Evolutionary conservation across 2,113 vertebrate species (phyloP), one percentile per base, ranked within the genome.

Genomic region (Lynx canadensis): DNA sequence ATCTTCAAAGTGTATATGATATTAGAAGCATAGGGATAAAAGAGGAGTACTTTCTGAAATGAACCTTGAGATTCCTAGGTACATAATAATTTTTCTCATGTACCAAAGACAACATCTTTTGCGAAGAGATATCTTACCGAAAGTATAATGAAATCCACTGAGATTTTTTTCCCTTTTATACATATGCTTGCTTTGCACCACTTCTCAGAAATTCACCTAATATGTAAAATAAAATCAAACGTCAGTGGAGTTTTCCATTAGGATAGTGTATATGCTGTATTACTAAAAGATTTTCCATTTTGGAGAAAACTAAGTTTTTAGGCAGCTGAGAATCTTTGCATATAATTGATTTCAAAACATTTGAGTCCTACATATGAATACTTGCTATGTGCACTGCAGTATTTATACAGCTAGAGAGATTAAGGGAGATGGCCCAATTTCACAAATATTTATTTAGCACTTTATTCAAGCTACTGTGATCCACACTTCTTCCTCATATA

Each of bases 331-430:
- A 80, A 50, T 86, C 65, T 91, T 74, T 86, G 95, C 50, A 92
- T 92, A 94, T 96, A 91, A 93, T 81, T 94, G 5, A 96, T 96
- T 96, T 96, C 9, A 83, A 92, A 96, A 88, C 8, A 83, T 50
- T 96, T 76, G 66, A 85, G 27, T 90, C 19, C 36, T 90, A 16
- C 55, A 11, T 83, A 41, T 91, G 41, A 94, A 89, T 27, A 41
- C 11, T 87, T 94, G 31, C 21, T 83, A 41, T 50, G 21, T 31
- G 29, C 45, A 87, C 33, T 91, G 29, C 4, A 87, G 27, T 96
- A 95, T 97, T 92, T 92, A 66, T 94, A 69, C 25, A 95, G 33
- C 25, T 50, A 52, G 73, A 89, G 14, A 85, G 76, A 92, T 95
- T 71, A 90, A 93, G 36, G n/a, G 29, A 93, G 18, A 38, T 57